Conservation (phyloP, 1,140 invertebrate species). For the Ceratina calcarata region DNA sequence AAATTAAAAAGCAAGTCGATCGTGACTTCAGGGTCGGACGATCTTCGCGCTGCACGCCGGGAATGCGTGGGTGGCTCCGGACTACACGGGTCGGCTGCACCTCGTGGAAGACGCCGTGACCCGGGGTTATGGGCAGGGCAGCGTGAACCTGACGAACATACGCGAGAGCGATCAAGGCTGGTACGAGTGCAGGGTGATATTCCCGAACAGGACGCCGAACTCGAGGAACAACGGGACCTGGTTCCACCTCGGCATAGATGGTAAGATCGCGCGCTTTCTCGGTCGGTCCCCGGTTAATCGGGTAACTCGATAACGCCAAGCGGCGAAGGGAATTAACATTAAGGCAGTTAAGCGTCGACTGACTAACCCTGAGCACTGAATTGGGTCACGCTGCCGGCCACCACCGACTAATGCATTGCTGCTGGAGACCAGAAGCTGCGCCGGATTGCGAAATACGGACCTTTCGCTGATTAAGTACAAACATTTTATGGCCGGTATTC, state of each 20-base stretch:
- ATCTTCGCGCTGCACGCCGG: slow-evolving; percentile 92
- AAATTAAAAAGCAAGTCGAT: too few species aligned
- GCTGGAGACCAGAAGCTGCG: too few species aligned
- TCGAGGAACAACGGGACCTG: slow-evolving; percentile 93
- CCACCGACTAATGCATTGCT: not conserved
- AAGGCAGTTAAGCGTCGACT: slow-evolving; percentile 44
- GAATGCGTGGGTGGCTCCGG: slow-evolving; percentile 83
- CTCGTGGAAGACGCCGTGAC: slow-evolving; percentile 80
- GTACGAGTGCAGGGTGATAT: slow-evolving; percentile 94
- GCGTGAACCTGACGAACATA: slow-evolving; percentile 94
- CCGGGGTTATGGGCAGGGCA: slow-evolving; percentile 86
- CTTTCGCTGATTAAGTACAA: slow-evolving; percentile 41
- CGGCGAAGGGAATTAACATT: slow-evolving; percentile 49
- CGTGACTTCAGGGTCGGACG: slow-evolving; percentile 83
- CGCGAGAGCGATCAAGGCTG: slow-evolving; percentile 93
- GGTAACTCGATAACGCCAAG: slow-evolving; percentile 40
- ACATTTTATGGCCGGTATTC: too few species aligned
- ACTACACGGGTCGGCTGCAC: slow-evolving; percentile 88
- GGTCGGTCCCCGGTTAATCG: slow-evolving; percentile 6
- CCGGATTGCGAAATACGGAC: not conserved
- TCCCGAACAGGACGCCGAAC: slow-evolving; percentile 92
- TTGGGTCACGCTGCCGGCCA: slow-evolving; percentile 35
- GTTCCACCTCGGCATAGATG: slow-evolving; percentile 92
- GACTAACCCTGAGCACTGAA: slow-evolving; percentile 52
- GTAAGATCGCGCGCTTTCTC: slow-evolving; percentile 79